Evolutionary conservation across 2,113 vertebrate species (phyloP), one percentile per base, ranked within the genome.

Genomic region (Callithrix jacchus): DNA sequence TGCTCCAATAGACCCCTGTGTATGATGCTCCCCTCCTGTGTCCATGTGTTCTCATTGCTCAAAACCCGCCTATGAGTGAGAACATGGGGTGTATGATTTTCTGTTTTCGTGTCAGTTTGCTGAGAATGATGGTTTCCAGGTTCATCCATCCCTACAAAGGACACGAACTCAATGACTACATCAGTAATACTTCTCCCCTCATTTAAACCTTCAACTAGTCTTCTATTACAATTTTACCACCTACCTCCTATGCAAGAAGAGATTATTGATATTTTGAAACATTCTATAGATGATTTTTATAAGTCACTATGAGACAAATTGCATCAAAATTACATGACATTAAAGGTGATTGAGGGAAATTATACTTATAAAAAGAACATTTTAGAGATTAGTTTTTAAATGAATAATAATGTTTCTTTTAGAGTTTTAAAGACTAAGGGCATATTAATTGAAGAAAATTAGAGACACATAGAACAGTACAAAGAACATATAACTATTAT

Each of bases 321-420:
- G 18, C 3, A 52, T 74, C 4, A 12, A 52, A 91, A 74, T 91
- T 80, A 84, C 10, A 70, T 61, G 30, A 74, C 4, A 71, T 8
- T 45, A 81, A 93, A 95, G 70, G 52, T 61, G 4, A 21, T 68
- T 54, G 14, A 82, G 84, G 68, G 0, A 76, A 85, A 74, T 49
- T 1, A 77, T 27, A 47, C 12, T 45, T 71, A 84, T 27, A 88
- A 87, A 88, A 74, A 86, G 17, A 56, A 85, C 47, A 68, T 16
- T 76, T 66, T n/a, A 94, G 27, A 81, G 18, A 61, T 94, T 77
- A 45, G 35, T 71, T 88, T 95, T 40, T n/a, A 47, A 56, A 84
- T 91, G 40, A 89, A 54, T 32, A 40, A 73, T 40, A 70, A 1
- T 1, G 52, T 84, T 89, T 4, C 1, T 89, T 89, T 71, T 47